A percentile compares a stretch with the other conserved stretches of the same genome.
Evolutionary conservation across 2,888 invertebrate genomes (phyloP).

Genomic region (Drosophila lutescens): DNA sequence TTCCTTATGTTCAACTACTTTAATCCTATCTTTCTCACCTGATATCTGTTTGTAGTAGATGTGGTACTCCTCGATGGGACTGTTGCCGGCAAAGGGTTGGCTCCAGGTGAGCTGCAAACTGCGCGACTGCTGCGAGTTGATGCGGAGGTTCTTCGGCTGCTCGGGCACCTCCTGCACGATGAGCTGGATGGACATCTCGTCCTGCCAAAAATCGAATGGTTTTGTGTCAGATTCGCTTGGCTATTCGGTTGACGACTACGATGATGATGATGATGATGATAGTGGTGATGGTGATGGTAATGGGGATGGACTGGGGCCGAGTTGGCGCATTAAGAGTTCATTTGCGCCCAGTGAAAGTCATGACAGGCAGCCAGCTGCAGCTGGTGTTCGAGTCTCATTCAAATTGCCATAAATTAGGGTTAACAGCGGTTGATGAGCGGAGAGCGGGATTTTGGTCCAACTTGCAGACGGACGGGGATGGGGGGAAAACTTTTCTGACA

Average conservation of each 20-base stretch:
- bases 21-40: constrained; percentile 69
- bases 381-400: constrained; percentile 54
- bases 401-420: constrained; percentile 76
- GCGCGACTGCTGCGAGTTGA: constrained; percentile 93
- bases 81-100: constrained; percentile 94
- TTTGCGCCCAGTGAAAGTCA: constrained; percentile 43
- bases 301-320: constrained; percentile 21
- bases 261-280: not conserved
- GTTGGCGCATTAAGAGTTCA: constrained; percentile 50
- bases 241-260: constrained; percentile 1
- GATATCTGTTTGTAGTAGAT: constrained; percentile 94
- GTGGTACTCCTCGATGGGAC: constrained; percentile 94
- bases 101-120: constrained; percentile 95
- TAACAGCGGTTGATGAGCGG: constrained; percentile 62
- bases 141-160: constrained; percentile 93
- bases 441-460: constrained; percentile 20
- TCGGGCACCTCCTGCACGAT: constrained; percentile 96
- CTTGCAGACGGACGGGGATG: constrained; percentile 38
- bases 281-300: constrained; percentile 4
- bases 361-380: constrained; percentile 48
- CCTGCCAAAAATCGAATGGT: constrained; percentile 81
- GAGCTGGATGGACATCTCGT: constrained; percentile 95
- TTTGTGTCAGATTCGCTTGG: constrained; percentile 20
- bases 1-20: not conserved
- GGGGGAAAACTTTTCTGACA: constrained; percentile 22